Base-by-base conservation (phyloP, 2,888 invertebrate genomes). In the Nowickia ferox region DNA sequence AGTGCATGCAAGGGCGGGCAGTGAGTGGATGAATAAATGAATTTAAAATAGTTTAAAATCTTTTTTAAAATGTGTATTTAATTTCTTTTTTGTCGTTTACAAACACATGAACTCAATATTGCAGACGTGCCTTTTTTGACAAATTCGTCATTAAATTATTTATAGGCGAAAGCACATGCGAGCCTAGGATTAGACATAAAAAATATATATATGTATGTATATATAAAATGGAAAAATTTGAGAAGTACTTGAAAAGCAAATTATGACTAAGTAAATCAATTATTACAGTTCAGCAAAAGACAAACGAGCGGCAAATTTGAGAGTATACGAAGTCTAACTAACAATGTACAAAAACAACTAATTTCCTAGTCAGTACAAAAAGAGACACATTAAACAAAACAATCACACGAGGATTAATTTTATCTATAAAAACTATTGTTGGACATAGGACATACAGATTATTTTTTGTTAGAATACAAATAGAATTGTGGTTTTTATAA, bases 101-200 rank as follows among this genome's bases (percentile, higher is more conserved):
- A 46, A 40, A 15, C 15, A 17, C 48, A 53, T 8, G 17, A 61
- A 55, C 55, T 82, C 53, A 82, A 82, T 82, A 77, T 57, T 71
- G 69, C n/a, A 65, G 30, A 65, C 69, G 82, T 44, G 82, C 44
- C 63, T 71, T 82, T 82, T 77, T 82, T n/a, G 76, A 69, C 55
- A 82, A 63, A 82, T 76, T 82, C 69, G 71, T 63, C 71, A 83
- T 72, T 48, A 57, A 57, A 83, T 66, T 72, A 77, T 44, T 71
- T 83, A 83, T 40, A 82, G 76, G 51, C 71, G 83, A 65, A 77
- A 77, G 57, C 51, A 71, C 77, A 83, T 83, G 77, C 83, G 71
- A 72, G 71, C 83, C 83, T 83, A 83, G 77, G 76, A 83, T 82
- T 69, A 74, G n/a, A 76, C 68, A 44, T 46, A 76, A 66, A 74